A percentile compares a stretch with the other conserved stretches of the same genome.
phyloP scores from a whole-genome alignment of 2,797 vertebrate species.

The Sphenopsis melanotis region DNA sequence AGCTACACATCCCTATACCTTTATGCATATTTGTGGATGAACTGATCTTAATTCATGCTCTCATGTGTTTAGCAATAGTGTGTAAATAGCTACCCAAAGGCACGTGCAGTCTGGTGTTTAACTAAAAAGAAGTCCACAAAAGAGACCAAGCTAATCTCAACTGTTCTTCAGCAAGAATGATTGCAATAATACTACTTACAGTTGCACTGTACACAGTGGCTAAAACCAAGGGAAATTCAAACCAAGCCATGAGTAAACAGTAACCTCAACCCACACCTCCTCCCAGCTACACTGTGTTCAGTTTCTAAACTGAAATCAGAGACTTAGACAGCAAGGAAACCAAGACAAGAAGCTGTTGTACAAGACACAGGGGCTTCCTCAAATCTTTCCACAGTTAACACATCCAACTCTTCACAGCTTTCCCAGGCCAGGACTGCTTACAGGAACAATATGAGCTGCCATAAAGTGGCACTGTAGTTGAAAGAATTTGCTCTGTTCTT shows the following conservation, averaged over 20 bases:
- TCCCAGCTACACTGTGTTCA: neutral
- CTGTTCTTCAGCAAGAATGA: neutral
- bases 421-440: neutral
- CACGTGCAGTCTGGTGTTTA: neutral
- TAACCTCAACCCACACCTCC: neutral
- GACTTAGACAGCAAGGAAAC: neutral
- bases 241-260: neutral
- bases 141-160: neutral
- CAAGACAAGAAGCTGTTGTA: neutral
- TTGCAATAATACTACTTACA: neutral
- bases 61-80: neutral
- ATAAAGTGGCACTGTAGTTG: neutral
- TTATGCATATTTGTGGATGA: neutral
- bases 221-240: neutral
- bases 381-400: neutral
- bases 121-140: neutral
- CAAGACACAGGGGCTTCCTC: neutral
- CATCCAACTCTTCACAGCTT: neutral
- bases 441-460: neutral
- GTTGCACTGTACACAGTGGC: accelerated
- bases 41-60: neutral
- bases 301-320: neutral
- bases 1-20: neutral
- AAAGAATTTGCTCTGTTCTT: neutral
- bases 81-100: neutral